Evolutionary conservation across 2,797 vertebrate genomes (phyloP).

Genomic region (Channa striata): DNA sequence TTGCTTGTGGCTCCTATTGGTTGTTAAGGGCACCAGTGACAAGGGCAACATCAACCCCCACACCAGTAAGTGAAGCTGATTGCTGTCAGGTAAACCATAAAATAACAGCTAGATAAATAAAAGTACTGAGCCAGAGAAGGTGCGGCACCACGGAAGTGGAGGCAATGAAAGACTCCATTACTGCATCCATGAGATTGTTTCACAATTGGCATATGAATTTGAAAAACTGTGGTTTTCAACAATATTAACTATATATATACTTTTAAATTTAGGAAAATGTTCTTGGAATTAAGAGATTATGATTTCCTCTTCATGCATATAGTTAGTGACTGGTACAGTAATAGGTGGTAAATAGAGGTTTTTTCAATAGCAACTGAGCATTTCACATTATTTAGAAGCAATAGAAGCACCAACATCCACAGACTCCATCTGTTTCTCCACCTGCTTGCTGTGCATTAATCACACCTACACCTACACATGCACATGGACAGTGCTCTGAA

Average conservation of each 20-base stretch:
- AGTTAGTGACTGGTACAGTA: not conserved
- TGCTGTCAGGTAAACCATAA: not conserved
- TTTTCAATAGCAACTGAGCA: not conserved
- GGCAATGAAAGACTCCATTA: no score
- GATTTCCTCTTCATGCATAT: not conserved
- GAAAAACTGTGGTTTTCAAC: no score
- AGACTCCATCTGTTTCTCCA: slow-evolving; percentile 64
- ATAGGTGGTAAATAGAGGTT: not conserved
- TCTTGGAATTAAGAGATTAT: not conserved
- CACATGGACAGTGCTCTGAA: slow-evolving; percentile 27
- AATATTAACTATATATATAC: no score
- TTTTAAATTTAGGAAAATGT: not conserved
- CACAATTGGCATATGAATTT: no score
- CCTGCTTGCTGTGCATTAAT: slow-evolving; percentile 65
- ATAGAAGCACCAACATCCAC: slow-evolving; percentile 33
- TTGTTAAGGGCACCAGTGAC: not conserved
- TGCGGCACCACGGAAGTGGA: not conserved
- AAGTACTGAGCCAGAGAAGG: not conserved
- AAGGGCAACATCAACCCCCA: not conserved
- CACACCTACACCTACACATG: slow-evolving; percentile 52
- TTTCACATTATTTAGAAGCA: slow-evolving; percentile 15
- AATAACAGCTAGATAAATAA: not conserved
- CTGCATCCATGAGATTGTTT: no score
- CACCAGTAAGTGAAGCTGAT: not conserved
- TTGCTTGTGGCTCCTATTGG: slow-evolving; percentile 3